Percentiles rank a stretch among this genome's conserved stretches.
Evolutionary conservation across 2,113 vertebrate species (phyloP).

Genomic region (Chamaea fasciata): DNA sequence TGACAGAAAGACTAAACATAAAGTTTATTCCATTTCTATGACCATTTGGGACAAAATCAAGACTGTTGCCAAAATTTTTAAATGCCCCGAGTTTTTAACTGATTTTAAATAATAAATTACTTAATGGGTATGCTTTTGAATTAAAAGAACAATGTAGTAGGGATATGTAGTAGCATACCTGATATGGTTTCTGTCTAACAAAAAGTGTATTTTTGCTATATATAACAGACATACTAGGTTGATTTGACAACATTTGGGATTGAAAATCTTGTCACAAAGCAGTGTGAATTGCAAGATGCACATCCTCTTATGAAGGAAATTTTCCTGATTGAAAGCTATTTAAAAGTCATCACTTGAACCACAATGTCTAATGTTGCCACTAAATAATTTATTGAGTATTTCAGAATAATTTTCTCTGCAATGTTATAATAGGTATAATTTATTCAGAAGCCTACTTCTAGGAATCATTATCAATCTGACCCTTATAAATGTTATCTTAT

Average conservation of each 20-base stretch:
- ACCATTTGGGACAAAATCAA: neutral
- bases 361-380: neutral
- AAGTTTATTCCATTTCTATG: neutral
- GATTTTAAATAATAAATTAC: neutral
- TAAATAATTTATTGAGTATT: constrained; percentile 17
- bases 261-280: neutral
- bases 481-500: neutral
- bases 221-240: neutral
- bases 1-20: neutral
- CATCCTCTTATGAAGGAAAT: neutral
- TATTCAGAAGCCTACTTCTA: constrained; percentile 1
- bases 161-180: neutral
- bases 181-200: neutral
- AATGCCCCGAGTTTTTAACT: neutral
- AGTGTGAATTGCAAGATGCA: neutral
- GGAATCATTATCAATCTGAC: neutral
- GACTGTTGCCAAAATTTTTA: neutral
- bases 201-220: neutral
- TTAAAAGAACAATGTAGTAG: neutral
- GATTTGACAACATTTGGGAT: neutral
- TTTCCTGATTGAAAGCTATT: neutral
- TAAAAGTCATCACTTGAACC: neutral
- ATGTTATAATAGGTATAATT: neutral
- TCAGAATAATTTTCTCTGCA: neutral
- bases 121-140: neutral